Evolutionary conservation across 2,888 invertebrate genomes (phyloP), one percentile per base, ranked within the genome.

Genomic region (Odontocolon sp.): DNA sequence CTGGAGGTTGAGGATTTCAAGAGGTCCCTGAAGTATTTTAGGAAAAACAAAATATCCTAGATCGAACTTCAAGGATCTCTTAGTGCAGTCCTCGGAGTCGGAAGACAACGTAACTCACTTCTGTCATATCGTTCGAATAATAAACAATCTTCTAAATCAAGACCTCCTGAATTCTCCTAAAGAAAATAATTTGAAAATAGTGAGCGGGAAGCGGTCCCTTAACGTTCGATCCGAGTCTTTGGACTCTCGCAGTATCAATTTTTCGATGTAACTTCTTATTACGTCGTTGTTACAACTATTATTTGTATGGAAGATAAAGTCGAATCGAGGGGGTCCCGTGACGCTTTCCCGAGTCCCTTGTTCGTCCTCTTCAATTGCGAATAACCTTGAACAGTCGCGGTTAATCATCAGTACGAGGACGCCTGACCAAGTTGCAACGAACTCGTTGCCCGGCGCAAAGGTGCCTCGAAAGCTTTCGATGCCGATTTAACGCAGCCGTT

Each of bases 151-250:
- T n/a, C n/a, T n/a, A n/a, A 21, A 6, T 6, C 36, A 16, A 70
- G n/a, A 26, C 59, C 23, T 45, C 6, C 33, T 33, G 5, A 33
- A 47, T 50, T 6, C 14, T 26, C 36, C 14, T n/a, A 50, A 21
- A 11, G 21, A 21, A n/a, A 40, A 18, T 28, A 33, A 64, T 52
- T 63, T 56, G 28, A 11, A 1, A 67, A 63, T 50, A 40, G 73
- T 73, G 77, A 77, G 77, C 14, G 77, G 73, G 77, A 77, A 80
- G 71, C 68, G 77, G 67, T 77, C 73, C 77, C 77, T 52, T 63
- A 88, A 89, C 90, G 90, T 90, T 89, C 87, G 82, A 87, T 90
- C 88, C 90, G 86, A 90, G 90, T 90, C 81, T 81, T 87, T 81
- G 85, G 86, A 88, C 52, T 54, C 36, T 69, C 33, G 50, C 26